Evolutionary conservation across 2,113 vertebrate species (phyloP).

Genomic region (Poeciliopsis occidentalis): DNA sequence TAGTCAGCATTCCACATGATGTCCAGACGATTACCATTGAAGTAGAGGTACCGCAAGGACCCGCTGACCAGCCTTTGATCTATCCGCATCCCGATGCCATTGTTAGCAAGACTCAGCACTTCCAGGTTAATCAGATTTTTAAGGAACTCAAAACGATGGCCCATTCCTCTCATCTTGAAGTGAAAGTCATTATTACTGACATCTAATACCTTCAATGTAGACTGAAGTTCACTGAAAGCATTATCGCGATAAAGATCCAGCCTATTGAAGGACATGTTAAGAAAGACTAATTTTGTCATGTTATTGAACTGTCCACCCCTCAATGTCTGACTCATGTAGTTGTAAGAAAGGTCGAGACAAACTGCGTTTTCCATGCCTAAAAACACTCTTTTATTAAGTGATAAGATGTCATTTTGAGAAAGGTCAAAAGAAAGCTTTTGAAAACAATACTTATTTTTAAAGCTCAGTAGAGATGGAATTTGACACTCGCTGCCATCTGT

Average conservation of each 20-base stretch:
- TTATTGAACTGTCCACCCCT: constrained; percentile 57
- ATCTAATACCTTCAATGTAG: constrained; percentile 78
- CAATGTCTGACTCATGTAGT: constrained; percentile 82
- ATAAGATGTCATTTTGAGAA: constrained; percentile 81
- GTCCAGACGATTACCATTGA: constrained; percentile 75
- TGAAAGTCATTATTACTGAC: constrained; percentile 82
- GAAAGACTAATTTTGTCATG: constrained; percentile 68
- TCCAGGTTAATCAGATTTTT: constrained; percentile 66
- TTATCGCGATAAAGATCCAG: constrained; percentile 79
- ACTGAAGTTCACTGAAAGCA: constrained; percentile 73
- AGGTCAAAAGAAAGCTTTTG: constrained; percentile 70
- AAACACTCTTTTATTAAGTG: constrained; percentile 65
- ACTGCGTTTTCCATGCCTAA: constrained; percentile 76
- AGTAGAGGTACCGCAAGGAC: constrained; percentile 78
- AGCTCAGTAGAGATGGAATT: constrained; percentile 37
- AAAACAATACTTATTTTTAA: constrained; percentile 52
- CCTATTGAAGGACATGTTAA: constrained; percentile 82
- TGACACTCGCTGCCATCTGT: neutral
- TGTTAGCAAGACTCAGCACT: constrained; percentile 79
- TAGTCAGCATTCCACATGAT: constrained; percentile 77
- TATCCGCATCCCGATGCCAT: constrained; percentile 78
- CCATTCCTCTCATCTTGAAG: constrained; percentile 82
- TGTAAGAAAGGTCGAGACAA: constrained; percentile 82
- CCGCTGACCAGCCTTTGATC: constrained; percentile 67
- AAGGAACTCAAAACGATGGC: constrained; percentile 79